Evolutionary conservation across 2,888 invertebrate species (phyloP).

Genomic region (Graphium colonna): DNA sequence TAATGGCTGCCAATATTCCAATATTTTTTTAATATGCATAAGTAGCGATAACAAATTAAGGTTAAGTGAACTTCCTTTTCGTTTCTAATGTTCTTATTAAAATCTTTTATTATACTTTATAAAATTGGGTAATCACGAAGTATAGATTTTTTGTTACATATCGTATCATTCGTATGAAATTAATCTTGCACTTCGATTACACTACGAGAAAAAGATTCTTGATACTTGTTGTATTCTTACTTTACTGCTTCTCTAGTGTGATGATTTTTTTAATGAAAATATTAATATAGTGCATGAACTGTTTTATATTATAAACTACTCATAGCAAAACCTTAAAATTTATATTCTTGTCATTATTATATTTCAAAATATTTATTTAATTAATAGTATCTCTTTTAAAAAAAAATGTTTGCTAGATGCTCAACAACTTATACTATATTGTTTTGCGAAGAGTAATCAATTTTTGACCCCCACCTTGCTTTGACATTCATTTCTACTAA

Average conservation of each 20-base stretch:
- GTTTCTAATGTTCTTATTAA: no score
- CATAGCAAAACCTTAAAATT: not conserved
- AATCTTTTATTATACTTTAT: no score
- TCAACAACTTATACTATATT: not conserved
- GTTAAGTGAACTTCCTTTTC: no score
- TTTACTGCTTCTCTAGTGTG: not conserved
- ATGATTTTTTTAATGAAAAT: not conserved
- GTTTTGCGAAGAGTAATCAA: constrained; percentile 1
- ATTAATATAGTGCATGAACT: not conserved
- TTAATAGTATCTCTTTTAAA: not conserved
- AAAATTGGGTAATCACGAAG: no score
- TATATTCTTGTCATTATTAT: not conserved
- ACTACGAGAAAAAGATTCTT: no score
- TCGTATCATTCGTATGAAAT: no score
- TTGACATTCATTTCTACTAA: not conserved
- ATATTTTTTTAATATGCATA: no score
- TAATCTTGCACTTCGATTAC: no score
- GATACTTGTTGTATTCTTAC: constrained; percentile 9
- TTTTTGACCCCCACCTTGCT: not conserved
- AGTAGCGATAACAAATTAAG: no score
- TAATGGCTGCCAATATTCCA: no score
- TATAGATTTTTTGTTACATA: no score
- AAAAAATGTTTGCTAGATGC: not conserved
- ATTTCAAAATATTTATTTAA: no score
- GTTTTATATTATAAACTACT: not conserved